These are phyloP conservation scores for Mustelus asterias DNA, from an alignment of 2,113 vertebrate species.

Conservation along the genomic window DNA sequence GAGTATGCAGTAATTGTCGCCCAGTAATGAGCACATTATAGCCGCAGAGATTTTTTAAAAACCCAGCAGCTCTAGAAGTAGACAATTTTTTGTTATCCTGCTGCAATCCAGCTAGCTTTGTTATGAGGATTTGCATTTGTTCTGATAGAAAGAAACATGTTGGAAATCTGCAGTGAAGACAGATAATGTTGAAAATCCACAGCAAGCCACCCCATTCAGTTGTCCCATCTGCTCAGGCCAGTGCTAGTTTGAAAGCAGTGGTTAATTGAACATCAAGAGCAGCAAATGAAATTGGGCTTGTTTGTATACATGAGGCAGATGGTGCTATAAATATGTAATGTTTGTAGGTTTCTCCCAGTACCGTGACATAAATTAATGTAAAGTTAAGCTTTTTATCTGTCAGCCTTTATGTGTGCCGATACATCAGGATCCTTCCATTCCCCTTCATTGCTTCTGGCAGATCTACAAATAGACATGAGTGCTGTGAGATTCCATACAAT, in stretches of 20 bases:
- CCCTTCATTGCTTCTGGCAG: neutral
- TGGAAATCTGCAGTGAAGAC: neutral
- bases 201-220: neutral
- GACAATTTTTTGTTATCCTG: neutral
- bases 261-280: neutral
- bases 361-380: neutral
- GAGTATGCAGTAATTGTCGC: neutral
- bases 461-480: neutral
- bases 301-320: neutral
- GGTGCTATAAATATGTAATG: neutral
- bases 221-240: neutral
- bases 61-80: neutral
- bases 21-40: neutral
- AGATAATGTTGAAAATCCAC: neutral
- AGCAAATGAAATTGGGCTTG: neutral
- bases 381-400: slow-evolving; percentile 4
- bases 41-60: neutral
- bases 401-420: neutral
- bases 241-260: neutral
- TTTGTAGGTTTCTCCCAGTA: neutral
- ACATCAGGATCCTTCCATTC: neutral
- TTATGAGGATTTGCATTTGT: neutral
- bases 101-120: neutral
- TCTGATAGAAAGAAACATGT: neutral
- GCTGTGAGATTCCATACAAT: neutral